Evolutionary conservation across 2,797 vertebrate species (phyloP).

Genomic region (Enteromius trimaculatus): DNA sequence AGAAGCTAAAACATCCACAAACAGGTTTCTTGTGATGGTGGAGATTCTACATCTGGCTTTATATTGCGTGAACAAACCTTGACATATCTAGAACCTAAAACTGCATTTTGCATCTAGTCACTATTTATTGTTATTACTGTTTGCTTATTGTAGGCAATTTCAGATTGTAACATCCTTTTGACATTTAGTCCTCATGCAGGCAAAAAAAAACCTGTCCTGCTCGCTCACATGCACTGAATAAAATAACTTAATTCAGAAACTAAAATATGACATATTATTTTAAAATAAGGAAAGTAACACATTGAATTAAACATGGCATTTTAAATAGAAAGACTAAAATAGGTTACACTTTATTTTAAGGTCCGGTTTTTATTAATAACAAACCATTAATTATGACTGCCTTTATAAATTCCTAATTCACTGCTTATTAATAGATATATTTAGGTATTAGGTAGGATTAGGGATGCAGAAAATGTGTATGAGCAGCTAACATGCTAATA

Average conservation of each 20-base stretch:
- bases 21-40: no score
- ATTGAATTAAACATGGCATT: not conserved
- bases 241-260: not conserved
- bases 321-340: not conserved
- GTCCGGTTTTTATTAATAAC: not conserved
- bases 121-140: not conserved
- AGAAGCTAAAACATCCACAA: not conserved
- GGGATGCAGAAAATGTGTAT: no score
- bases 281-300: not conserved
- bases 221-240: slow-evolving; percentile 34
- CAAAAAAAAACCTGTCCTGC: not conserved
- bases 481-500: no score
- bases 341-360: not conserved
- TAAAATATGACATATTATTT: not conserved
- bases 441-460: no score
- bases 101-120: not conserved
- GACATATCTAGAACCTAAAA: not conserved
- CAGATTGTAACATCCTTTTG: not conserved
- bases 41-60: not conserved
- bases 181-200: not conserved
- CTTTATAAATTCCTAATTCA: no score
- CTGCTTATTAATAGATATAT: not conserved
- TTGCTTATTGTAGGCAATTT: not conserved
- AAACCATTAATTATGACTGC: not conserved
- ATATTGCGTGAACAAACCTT: no score